phyloP scores from a whole-genome alignment of 2,797 vertebrate species.

The Arctocebus calabarensis region DNA sequence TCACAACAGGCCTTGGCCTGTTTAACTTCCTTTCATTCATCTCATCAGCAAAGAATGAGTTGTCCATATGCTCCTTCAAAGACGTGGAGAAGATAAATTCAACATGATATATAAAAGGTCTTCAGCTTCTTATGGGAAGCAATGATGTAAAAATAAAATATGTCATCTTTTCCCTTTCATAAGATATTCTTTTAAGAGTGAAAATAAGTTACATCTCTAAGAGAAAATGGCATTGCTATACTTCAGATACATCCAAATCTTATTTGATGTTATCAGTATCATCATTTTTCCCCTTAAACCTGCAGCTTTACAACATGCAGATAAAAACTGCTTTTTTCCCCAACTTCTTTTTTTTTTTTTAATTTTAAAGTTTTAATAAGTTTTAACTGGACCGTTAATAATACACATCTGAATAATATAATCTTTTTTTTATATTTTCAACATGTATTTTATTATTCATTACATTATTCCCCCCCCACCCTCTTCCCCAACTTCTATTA shows the following conservation, averaged over 20 bases:
- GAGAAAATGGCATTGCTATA: constrained; percentile 1
- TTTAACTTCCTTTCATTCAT: background rate
- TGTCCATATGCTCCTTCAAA: background rate
- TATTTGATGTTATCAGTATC: background rate
- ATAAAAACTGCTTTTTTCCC: constrained; percentile 20
- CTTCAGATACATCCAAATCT: constrained; percentile 48
- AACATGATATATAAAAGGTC: background rate
- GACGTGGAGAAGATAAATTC: constrained; percentile 64
- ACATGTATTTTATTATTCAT: no score
- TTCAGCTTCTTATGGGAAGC: constrained; percentile 44
- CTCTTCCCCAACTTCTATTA: constrained; percentile 12
- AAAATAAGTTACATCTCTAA: constrained; percentile 50
- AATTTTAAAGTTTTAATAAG: no score
- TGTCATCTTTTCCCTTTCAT: constrained; percentile 38
- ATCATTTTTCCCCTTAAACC: background rate
- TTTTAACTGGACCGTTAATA: no score
- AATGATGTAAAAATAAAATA: constrained; percentile 61
- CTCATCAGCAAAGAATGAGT: background rate
- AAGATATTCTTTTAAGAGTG: constrained; percentile 46
- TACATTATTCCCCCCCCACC: no score
- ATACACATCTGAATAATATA: no score
- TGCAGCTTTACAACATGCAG: background rate
- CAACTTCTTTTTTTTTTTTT: no score
- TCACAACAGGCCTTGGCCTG: background rate
- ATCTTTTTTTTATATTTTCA: no score